Evolutionary conservation across 2,888 invertebrate genomes (phyloP), one percentile per base, ranked within the genome.

Genomic region (Leptinotarsa peninsularis): DNA sequence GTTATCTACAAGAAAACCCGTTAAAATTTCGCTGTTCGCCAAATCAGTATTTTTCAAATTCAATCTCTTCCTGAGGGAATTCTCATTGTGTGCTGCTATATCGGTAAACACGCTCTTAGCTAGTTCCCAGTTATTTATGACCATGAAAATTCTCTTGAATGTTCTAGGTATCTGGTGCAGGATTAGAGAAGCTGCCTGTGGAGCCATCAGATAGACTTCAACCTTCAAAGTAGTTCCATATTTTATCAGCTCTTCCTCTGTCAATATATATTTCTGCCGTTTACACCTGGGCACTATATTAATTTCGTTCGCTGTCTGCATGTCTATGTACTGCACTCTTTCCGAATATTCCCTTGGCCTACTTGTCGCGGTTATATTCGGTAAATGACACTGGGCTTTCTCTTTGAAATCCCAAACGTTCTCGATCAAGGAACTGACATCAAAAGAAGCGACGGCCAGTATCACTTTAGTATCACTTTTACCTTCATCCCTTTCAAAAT

Each of bases 351-450:
- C 69, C 10, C 18, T 50, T 13, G 69, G 58, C 23, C 73, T 76
- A 4, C 68, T 75, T 49, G 74, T 79, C 7, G 79, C 21, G 10
- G 72, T 76, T n/a, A 86, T 94, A 93, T 86, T 91, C 93, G 84
- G 93, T 93, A 78, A 93, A 93, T 82, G 92, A 92, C 78, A 90
- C 92, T 82, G 93, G 92, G 87, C 94, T 93, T 81, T 94, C 93
- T 80, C 93, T 93, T 75, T 93, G 93, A 81, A 83, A 49, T 79
- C 78, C 83, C 84, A 83, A 23, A 83, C 70, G 58, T 84, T 82
- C 33, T 78, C 78, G 18, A 83, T 60, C 33, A 84, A 75, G 2
- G 83, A 82, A 74, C 83, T 84, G 7, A 84, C 69, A 74, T 84
- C 82, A 66, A 75, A 84, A 10, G 76, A 76, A 43, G 80, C 79